A percentile compares a stretch with the other conserved stretches of the same genome.
Evolutionary conservation across 2,113 vertebrate genomes (phyloP).

Genomic region (Pterocles gutturalis): DNA sequence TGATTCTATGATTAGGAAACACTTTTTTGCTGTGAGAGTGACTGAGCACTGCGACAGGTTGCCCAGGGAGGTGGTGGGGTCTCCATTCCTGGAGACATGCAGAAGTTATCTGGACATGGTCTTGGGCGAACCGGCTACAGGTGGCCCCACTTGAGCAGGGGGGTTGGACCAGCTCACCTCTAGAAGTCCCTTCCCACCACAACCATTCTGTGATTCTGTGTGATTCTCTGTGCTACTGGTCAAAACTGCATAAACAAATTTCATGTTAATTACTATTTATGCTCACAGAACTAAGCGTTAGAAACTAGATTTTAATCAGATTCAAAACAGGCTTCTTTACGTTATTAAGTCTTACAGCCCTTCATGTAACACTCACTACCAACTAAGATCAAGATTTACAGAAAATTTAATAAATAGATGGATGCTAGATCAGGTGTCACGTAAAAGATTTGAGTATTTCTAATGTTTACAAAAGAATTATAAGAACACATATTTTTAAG

Average conservation of each 20-base stretch:
- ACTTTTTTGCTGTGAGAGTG: neutral
- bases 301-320: neutral
- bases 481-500: neutral
- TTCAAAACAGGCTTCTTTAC: neutral
- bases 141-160: no score
- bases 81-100: neutral
- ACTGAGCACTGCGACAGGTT: neutral
- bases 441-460: neutral
- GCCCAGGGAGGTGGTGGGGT: neutral
- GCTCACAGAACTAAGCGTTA: neutral
- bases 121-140: rapidly evolving
- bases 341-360: neutral
- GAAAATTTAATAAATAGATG: neutral
- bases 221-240: neutral
- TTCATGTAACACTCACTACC: neutral
- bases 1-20: neutral
- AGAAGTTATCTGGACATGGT: neutral
- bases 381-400: neutral
- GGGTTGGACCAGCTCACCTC: neutral
- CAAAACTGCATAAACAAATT: neutral
- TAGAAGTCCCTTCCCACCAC: neutral
- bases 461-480: neutral
- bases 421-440: neutral
- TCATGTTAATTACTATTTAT: neutral
- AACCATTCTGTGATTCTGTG: neutral